These are phyloP conservation scores for Epinephelus moara DNA, from an alignment of 2,113 vertebrate genomes.

Conservation along the genomic window DNA sequence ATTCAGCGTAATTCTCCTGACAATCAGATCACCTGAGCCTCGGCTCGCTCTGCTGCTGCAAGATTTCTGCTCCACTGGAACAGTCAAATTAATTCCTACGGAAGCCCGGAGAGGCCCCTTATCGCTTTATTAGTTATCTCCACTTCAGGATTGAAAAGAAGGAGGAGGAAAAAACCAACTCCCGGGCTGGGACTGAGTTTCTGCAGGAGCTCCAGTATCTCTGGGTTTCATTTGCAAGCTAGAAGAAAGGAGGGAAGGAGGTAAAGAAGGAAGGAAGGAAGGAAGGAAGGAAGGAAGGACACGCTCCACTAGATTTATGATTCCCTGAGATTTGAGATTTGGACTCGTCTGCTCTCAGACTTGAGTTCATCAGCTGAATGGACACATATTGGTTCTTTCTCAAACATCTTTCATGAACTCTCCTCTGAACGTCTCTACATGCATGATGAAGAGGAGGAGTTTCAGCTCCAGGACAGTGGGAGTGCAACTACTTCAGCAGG, in stretches of 20 bases:
- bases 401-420: background rate
- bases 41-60: slow-evolving; percentile 38
- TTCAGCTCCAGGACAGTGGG: too few species aligned
- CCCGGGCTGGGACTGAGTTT: slow-evolving; percentile 16
- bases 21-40: slow-evolving; percentile 76
- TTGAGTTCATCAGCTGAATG: background rate
- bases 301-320: slow-evolving; percentile 7
- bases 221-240: slow-evolving; percentile 1
- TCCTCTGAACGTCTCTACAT: background rate
- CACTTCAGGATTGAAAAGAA: slow-evolving; percentile 13
- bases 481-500: too few species aligned
- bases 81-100: slow-evolving; percentile 43
- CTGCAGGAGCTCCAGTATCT: background rate
- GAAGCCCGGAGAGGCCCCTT: slow-evolving; percentile 55
- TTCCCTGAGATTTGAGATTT: background rate
- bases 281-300: background rate
- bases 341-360: background rate
- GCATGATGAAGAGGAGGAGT: too few species aligned
- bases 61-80: slow-evolving; percentile 62
- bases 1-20: slow-evolving; percentile 61
- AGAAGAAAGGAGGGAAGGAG: background rate
- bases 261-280: background rate
- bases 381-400: background rate
- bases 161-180: slow-evolving; percentile 7
- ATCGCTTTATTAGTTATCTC: slow-evolving; percentile 28